Base-by-base conservation (phyloP, 1,140 invertebrate genomes). In the Hirudo medicinalis region DNA sequence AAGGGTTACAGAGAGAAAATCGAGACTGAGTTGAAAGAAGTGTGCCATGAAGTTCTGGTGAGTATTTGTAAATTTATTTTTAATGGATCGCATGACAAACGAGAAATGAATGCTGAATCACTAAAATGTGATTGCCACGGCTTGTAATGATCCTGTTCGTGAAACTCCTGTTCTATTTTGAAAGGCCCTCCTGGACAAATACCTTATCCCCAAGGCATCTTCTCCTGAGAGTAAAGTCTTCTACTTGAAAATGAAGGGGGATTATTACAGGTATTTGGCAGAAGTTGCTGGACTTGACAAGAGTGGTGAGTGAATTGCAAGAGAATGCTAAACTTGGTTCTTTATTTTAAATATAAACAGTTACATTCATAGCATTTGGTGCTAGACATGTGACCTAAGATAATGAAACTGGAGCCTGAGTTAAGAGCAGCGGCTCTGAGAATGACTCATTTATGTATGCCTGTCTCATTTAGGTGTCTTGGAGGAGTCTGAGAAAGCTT, bases 161-260 rank as follows among this genome's bases (percentile, higher is more conserved):
- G 13, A 49, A 49, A 49, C 43, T 49, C 15, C 11, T 49, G 43
- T 49, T 49, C 43, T 49, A 11, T 49, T 49, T 49, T 0, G 3
- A 49, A 49, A 74, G 73, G 88, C 88, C 83, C 88, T 97, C 81
- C 86, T 97, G 81, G 92, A 97, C 85, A 94, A 96, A 85, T 91
- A 91, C 86, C 87, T 97, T 82, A 95, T 97, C 83, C 90, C 91
- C 80, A 94, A 93, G 86, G 92, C 93, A 80, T 90, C 90, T 84
- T 94, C 91, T 84, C 89, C 92, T 81, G 95, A 97, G 87, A 94
- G 91, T 82, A 94, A 94, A 89, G 94, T 97, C 81, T 97, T 97
- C 85, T 97, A 97, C 87, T 87, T 96, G 84, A 97, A 97, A 88
- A 97, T 97, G 94, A 95, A 97, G 86, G 94, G 94, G 81, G 94